Evolutionary conservation across 2,888 invertebrate genomes (phyloP).

Genomic region (Drosophila rellima): DNA sequence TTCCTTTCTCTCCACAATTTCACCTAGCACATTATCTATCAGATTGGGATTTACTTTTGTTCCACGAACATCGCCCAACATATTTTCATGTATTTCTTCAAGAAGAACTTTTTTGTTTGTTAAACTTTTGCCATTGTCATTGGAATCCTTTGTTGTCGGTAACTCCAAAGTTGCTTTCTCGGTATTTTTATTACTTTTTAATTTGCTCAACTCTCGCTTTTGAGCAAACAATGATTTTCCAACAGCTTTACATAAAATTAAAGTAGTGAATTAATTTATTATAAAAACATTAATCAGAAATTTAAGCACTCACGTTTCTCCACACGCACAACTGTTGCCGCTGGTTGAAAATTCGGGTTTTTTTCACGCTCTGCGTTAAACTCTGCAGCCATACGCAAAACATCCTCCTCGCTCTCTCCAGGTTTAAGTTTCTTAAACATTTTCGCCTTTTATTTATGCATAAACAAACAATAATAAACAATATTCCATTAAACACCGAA

Average conservation of each 20-base stretch:
- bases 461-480: constrained; percentile 8
- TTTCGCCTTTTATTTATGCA: constrained; percentile 18
- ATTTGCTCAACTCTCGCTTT: constrained; percentile 52
- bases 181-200: constrained; percentile 3
- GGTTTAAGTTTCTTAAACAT: constrained; percentile 88
- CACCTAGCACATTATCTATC: constrained; percentile 86
- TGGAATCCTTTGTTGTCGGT: background rate
- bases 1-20: constrained; percentile 86
- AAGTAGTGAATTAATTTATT: background rate
- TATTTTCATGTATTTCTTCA: constrained; percentile 78
- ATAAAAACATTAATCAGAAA: background rate
- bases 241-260: constrained; percentile 53
- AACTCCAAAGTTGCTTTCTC: background rate
- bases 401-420: constrained; percentile 91
- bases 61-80: constrained; percentile 63
- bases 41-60: constrained; percentile 41
- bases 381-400: constrained; percentile 91
- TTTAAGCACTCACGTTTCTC: constrained; percentile 69
- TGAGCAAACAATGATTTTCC: constrained; percentile 83
- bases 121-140: background rate
- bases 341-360: constrained; percentile 87
- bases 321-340: constrained; percentile 87
- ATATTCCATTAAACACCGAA: background rate
- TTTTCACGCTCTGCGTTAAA: constrained; percentile 88
- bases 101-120: constrained; percentile 47